Evolutionary conservation across 2,113 vertebrate genomes (phyloP), one percentile per base, ranked within the genome.

Genomic region (Hassar affinis): DNA sequence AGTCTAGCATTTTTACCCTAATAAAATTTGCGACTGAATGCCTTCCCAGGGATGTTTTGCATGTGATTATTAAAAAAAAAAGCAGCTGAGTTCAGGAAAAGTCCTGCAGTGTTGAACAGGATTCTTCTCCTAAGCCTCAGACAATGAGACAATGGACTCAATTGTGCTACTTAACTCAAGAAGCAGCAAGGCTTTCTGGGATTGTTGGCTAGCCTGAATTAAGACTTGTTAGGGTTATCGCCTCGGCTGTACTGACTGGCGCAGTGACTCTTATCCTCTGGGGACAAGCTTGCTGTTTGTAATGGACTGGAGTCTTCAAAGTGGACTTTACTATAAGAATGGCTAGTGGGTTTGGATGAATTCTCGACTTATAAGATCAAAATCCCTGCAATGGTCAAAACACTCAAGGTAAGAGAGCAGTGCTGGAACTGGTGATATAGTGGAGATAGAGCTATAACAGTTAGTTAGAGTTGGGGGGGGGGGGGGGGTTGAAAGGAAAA

Each of bases 121-220:
- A 51, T 54, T 76, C 49, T 54, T 76, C 17, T n/a, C 20, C 61
- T 78, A 64, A 52, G 47, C 30, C 54, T 61, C 30, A 81, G 30
- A 86, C 85, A 87, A 87, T 85, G 61, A 81, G 30, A 86, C 85
- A 87, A 87, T 85, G 61, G 59, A 59, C n/a, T 49, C 45, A 59
- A 79, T 83, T 87, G 86, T 79, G 83, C 38, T 56, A 10, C 64
- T 62, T 38, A 38, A 49, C 61, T 45, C 52, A 49, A 78, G 74
- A 84, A 84, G 45, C 51, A 85, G 74, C 57, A 51, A 33, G 42
- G 80, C 71, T 79, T 85, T 33, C 57, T 81, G 82, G 77, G 54
- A 78, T 54, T 45, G 78, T 57, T 75, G 81, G 49, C 78, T 33
- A 66, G 78, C 27, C 35, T 76, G 87, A 86, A 75, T 81, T 25